phyloP scores from a whole-genome alignment of 2,113 vertebrate genomes.

The Cranoglanis bouderius region DNA sequence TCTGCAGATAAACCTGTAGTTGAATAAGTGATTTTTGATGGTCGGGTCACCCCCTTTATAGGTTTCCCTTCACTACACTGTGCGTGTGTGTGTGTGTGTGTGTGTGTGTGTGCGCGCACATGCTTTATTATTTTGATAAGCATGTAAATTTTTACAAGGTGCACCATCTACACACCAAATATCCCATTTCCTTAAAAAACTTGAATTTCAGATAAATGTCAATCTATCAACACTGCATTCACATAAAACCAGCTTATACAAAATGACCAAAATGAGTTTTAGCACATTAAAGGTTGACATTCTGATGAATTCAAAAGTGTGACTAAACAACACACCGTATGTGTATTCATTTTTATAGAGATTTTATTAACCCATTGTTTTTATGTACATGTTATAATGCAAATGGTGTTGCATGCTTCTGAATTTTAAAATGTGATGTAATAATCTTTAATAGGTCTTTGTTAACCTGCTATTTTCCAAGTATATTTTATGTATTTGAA shows the following conservation, averaged over 20 bases:
- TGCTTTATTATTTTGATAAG: constrained; percentile 30
- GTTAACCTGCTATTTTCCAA: background rate
- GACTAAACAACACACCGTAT: background rate
- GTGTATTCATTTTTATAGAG: background rate
- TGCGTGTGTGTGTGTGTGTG: constrained; percentile 30
- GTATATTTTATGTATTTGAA: background rate
- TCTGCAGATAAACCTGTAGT: constrained; percentile 16
- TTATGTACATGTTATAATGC: background rate
- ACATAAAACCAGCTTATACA: background rate
- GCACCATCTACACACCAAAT: background rate
- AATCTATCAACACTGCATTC: background rate
- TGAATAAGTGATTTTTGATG: constrained; percentile 20
- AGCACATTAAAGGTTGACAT: background rate
- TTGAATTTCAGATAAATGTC: background rate
- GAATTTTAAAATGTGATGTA: background rate
- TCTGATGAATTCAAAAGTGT: background rate
- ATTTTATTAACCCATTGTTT: background rate
- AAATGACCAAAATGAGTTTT: background rate
- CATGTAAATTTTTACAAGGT: background rate
- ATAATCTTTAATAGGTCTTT: background rate
- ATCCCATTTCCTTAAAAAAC: background rate
- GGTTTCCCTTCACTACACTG: background rate
- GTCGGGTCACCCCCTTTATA: constrained; percentile 51
- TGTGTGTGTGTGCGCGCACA: constrained; percentile 5
- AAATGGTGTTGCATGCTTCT: background rate